These are phyloP conservation scores for Sarotherodon lohbergeri DNA, from an alignment of 2,113 vertebrate species.

Conservation along the genomic window DNA sequence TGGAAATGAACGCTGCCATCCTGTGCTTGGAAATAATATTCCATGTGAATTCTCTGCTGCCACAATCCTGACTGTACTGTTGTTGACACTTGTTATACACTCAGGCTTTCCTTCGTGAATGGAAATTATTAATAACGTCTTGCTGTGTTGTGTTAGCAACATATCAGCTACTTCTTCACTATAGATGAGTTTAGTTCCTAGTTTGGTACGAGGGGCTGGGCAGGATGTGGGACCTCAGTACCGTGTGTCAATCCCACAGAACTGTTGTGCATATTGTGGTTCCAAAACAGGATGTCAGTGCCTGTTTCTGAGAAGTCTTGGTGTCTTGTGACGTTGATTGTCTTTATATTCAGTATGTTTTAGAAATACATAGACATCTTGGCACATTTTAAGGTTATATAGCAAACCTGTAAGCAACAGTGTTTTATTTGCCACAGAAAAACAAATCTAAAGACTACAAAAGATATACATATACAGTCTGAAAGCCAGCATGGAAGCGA, in stretches of 20 bases:
- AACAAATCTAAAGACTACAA: background rate
- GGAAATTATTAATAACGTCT: background rate
- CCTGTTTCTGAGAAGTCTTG: background rate
- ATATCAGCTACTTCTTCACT: background rate
- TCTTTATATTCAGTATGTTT: background rate
- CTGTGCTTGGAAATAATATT: background rate
- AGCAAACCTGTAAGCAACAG: background rate
- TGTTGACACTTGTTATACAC: background rate
- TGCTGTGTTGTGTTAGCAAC: background rate
- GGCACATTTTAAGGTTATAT: background rate
- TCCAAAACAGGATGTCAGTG: background rate
- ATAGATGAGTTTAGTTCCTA: background rate
- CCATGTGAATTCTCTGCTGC: fast-evolving
- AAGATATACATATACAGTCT: background rate
- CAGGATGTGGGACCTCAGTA: background rate
- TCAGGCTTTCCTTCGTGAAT: fast-evolving
- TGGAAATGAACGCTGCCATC: background rate
- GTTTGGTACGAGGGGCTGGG: background rate
- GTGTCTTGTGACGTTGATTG: background rate
- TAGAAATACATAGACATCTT: background rate
- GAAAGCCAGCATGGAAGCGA: background rate
- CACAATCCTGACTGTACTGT: background rate
- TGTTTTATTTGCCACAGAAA: background rate
- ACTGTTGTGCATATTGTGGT: fast-evolving
- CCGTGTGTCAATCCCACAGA: background rate